Evolutionary conservation across 37 sponge, comb jelly and placozoan species (phyloP), one percentile per base, ranked within the genome.

Genomic region (Aplysina aerophoba): DNA sequence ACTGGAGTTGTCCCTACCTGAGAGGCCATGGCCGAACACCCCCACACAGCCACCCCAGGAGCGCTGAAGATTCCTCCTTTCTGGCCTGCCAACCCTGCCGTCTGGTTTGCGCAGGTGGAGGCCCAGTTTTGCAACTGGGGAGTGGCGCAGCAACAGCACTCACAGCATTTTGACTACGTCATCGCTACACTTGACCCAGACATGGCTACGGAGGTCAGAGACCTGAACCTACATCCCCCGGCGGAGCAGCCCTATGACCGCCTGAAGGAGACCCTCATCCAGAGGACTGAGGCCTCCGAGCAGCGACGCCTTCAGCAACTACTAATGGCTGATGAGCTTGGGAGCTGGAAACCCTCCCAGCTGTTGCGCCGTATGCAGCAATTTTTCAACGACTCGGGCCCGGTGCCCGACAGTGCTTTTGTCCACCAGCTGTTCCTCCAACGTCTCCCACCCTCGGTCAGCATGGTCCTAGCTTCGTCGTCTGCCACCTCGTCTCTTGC

Each of bases 81-180:
- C 80, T 89, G 93, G 93, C 93, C 93, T 2, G 55, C 84, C 22
- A 87, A 86, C 44, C 89, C 84, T 21, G 63, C 66, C 12, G 81
- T 89, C 15, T 89, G 93, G 93, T 89, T 90, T 79, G 87, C 84
- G 0, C 90, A 92, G 53, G 90, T 89, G 0, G 93, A 92, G 55
- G 93, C 93, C 35, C 83, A 86, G 57, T 92, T 92, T 53, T 53
- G 63, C 63, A 89, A 87, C 38, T 41, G 90, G 2, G 15, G 74
- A 33, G 84, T 92, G 57, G 79, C 27, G 11, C 36, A 77, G 15
- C 86, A 89, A 57, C 56, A 61, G 67, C n/a, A n/a, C n/a, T n/a
- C n/a, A n/a, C 81, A 85, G 6, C 50, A 19, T 33, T 91, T 85
- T 34, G 79, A 91, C 82, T 81, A 88, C 68, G 75, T 91, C 21